Evolutionary conservation across 2,113 vertebrate genomes (phyloP).

Genomic region (Emberiza fucata): DNA sequence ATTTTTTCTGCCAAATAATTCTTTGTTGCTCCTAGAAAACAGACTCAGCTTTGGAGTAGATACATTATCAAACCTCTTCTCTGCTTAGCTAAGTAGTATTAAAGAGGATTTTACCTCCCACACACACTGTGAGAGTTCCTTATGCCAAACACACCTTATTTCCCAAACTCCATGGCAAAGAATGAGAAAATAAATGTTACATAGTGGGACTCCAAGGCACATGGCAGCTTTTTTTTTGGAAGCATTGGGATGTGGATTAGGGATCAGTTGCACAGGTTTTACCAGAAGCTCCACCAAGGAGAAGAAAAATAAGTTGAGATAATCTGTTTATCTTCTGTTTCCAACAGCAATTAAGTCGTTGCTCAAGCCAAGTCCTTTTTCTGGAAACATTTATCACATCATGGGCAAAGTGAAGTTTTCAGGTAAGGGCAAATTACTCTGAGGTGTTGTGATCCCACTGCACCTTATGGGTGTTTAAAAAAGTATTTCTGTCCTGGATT

Average conservation of each 20-base stretch:
- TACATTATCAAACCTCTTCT: not conserved
- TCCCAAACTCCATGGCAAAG: not conserved
- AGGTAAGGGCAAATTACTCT: slow-evolving; percentile 71
- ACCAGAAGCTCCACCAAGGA: not conserved
- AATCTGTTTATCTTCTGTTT: slow-evolving; percentile 34
- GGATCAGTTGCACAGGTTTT: not conserved
- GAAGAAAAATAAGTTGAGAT: not conserved
- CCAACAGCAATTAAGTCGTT: slow-evolving; percentile 83
- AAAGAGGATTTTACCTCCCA: slow-evolving; percentile 1
- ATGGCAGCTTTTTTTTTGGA: not conserved
- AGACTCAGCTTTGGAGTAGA: not conserved
- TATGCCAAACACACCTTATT: not conserved
- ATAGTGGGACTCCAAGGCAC: not conserved
- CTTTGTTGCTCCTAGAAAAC: not conserved
- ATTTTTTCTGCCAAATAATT: not conserved
- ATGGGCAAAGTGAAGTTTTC: slow-evolving; percentile 89
- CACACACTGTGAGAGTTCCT: not conserved
- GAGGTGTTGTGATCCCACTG: not conserved
- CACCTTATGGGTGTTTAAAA: rapidly evolving
- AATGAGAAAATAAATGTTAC: not conserved
- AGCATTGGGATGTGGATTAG: not conserved
- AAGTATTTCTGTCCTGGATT: not conserved
- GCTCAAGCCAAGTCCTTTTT: slow-evolving; percentile 84
- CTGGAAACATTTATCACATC: slow-evolving; percentile 91
- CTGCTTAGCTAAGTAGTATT: not conserved